These are phyloP conservation scores for Cephalotes varians DNA, from an alignment of 2,888 invertebrate genomes.

Conservation along the genomic window DNA sequence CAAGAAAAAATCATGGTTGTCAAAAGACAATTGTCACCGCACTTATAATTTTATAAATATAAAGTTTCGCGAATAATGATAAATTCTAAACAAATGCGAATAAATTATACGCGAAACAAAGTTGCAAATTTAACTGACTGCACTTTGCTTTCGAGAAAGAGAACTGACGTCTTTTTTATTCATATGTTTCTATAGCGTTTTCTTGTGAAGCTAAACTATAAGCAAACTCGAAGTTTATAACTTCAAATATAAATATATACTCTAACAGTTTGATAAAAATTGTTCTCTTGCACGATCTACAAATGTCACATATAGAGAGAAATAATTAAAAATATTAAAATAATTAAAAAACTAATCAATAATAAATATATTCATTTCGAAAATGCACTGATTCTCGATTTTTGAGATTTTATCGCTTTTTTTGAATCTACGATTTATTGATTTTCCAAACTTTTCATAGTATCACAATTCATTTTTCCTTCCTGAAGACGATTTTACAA, in stretches of 20 bases:
- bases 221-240: constrained; percentile 7
- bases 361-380: neutral
- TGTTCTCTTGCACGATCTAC: neutral
- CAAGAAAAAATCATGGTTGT: neutral
- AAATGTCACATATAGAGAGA: neutral
- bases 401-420: neutral
- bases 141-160: neutral
- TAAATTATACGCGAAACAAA: neutral
- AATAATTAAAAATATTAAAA: neutral
- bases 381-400: neutral
- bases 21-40: neutral
- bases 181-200: constrained; percentile 2
- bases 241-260: neutral
- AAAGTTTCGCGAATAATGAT: neutral
- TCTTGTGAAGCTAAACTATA: neutral
- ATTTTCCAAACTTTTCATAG: neutral
- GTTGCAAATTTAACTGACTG: neutral
- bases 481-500: constrained; percentile 14
- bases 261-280: neutral
- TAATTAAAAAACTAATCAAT: neutral
- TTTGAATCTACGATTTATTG: neutral
- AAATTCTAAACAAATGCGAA: neutral
- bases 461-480: constrained; percentile 8
- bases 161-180: constrained; percentile 1
- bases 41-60: neutral